Conservation (phyloP, 2,888 invertebrate genomes). For the Pristionchus arcanus region DNA sequence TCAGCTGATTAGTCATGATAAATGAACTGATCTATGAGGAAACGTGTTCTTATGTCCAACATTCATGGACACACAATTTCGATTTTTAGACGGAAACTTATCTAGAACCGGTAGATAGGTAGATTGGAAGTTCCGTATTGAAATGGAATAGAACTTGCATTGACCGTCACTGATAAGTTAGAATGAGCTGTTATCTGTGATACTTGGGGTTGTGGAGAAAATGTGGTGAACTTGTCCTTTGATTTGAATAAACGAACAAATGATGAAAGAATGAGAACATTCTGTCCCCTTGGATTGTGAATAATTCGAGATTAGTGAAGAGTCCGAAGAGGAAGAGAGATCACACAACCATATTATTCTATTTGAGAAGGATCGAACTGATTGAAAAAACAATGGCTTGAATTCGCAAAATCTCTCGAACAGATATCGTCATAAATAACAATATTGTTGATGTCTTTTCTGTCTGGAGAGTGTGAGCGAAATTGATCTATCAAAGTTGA, state of each 20-base stretch:
- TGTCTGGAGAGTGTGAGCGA: neutral
- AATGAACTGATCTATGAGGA: neutral
- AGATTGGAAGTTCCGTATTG: neutral
- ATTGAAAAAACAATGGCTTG: neutral
- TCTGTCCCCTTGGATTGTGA: neutral
- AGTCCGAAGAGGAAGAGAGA: neutral
- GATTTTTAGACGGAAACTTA: neutral
- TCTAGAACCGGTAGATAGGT: neutral
- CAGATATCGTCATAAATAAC: neutral
- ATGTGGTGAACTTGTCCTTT: neutral
- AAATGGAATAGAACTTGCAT: neutral
- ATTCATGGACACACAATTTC: neutral
- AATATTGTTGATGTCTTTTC: neutral
- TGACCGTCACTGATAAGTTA: neutral
- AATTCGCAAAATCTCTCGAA: neutral
- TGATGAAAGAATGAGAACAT: neutral
- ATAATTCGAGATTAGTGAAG: constrained; percentile 22
- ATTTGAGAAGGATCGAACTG: neutral
- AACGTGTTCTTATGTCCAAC: neutral
- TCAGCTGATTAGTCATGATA: neutral
- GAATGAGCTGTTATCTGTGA: neutral
- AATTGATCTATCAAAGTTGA: neutral
- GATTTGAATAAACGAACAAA: neutral
- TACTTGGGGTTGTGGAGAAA: neutral
- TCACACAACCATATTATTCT: neutral